Evolutionary conservation across 2,113 vertebrate species (phyloP).

Genomic region (Crotophaga sulcirostris): DNA sequence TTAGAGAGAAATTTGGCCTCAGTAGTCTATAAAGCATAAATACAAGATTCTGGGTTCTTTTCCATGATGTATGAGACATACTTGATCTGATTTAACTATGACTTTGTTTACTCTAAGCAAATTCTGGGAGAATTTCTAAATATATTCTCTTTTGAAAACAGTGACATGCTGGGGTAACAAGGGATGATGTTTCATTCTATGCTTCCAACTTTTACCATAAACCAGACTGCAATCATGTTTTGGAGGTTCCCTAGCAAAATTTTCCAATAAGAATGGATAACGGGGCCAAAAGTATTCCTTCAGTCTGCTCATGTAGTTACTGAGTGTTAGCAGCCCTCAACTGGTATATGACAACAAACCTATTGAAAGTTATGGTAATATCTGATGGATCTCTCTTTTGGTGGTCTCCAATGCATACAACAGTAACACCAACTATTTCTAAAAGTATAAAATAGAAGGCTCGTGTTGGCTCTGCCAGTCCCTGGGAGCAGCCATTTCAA

Average conservation of each 20-base stretch:
- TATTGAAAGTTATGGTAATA: neutral
- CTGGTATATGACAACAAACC: neutral
- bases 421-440: neutral
- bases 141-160: neutral
- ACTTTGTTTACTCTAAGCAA: neutral
- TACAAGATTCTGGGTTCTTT: accelerated
- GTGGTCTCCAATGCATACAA: neutral
- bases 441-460: neutral
- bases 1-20: neutral
- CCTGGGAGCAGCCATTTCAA: neutral
- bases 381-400: neutral
- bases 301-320: neutral
- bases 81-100: neutral
- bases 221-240: neutral
- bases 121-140: neutral
- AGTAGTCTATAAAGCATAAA: neutral
- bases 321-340: neutral
- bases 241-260: neutral
- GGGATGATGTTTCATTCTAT: neutral
- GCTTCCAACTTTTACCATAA: neutral
- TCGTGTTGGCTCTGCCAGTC: neutral
- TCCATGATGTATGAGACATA: neutral
- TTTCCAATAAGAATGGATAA: neutral
- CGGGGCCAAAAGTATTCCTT: neutral
- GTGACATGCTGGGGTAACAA: accelerated